Conservation (phyloP, 2,797 vertebrate species). For the Pseudotriccus pelzelni region DNA sequence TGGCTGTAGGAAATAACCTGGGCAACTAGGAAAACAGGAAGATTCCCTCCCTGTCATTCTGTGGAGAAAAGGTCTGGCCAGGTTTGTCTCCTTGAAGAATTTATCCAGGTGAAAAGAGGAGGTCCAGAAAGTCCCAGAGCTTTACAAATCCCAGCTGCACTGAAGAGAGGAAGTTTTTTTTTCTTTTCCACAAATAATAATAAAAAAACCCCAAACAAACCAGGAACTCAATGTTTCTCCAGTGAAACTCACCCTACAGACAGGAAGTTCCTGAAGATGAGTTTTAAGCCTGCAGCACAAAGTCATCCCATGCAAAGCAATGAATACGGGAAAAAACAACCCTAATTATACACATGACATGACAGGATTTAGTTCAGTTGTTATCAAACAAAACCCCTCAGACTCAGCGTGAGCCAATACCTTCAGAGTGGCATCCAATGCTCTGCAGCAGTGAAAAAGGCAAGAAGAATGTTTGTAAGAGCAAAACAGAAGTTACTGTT, state of each 20-base stretch:
- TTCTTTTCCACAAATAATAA: conserved; percentile 35
- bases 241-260: conserved; percentile 19
- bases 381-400: neutral
- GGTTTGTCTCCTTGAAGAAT: neutral
- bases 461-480: neutral
- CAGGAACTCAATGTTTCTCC: conserved; percentile 31
- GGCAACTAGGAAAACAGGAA: neutral
- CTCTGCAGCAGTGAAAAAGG: neutral
- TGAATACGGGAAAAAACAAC: neutral
- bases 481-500: neutral
- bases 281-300: conserved; percentile 41
- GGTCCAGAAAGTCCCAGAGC: neutral
- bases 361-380: neutral
- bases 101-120: neutral
- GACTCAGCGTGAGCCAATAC: neutral
- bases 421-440: neutral
- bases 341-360: neutral
- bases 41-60: neutral
- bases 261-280: conserved; percentile 62
- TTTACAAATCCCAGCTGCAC: conserved; percentile 6
- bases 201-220: conserved; percentile 25
- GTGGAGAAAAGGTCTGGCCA: neutral
- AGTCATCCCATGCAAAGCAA: conserved; percentile 26
- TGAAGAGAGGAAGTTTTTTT: neutral
- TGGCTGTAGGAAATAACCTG: neutral